A percentile compares a stretch with the other conserved stretches of the same genome.
Evolutionary conservation across 1,140 invertebrate species (phyloP).

Genomic region (Sycophila sp.): DNA sequence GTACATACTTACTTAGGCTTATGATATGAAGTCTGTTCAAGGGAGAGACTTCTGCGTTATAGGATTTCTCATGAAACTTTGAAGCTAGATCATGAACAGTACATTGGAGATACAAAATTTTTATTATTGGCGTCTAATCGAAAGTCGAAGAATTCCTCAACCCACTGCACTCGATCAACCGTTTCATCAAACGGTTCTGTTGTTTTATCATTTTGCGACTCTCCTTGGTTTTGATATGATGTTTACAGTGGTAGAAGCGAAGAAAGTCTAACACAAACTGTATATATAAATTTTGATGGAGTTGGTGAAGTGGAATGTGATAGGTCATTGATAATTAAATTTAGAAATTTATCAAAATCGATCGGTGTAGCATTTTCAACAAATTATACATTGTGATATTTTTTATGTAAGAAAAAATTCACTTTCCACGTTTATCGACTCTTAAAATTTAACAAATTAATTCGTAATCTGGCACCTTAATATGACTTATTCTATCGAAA

Average conservation of each 20-base stretch:
- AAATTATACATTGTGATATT: constrained; percentile 33
- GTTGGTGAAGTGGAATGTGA: constrained; percentile 10
- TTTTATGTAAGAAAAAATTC: constrained; percentile 13
- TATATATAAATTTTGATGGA: constrained; percentile 17
- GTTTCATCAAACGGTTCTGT: constrained; percentile 14
- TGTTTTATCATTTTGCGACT: constrained; percentile 22
- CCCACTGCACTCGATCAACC: constrained; percentile 15
- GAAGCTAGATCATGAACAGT: constrained; percentile 1
- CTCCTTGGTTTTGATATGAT: constrained; percentile 55
- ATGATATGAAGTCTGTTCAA: constrained; percentile 49
- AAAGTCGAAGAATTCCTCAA: not conserved
- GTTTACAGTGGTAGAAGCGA: constrained; percentile 42
- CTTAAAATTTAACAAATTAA: not conserved
- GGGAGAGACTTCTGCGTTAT: not conserved
- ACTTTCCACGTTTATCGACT: constrained; percentile 16
- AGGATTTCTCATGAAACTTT: not conserved
- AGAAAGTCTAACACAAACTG: constrained; percentile 1
- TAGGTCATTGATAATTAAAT: constrained; percentile 5
- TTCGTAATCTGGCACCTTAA: constrained; percentile 1
- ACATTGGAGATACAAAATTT: constrained; percentile 19
- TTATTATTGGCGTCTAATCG: not conserved
- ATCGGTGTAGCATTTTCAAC: constrained; percentile 2
- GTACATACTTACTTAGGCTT: constrained; percentile 54
- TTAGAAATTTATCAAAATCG: constrained; percentile 14
- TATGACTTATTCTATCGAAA: not conserved